These are phyloP conservation scores for Dasyurus viverrinus DNA, from an alignment of 2,113 vertebrate species.

Conservation along the genomic window DNA sequence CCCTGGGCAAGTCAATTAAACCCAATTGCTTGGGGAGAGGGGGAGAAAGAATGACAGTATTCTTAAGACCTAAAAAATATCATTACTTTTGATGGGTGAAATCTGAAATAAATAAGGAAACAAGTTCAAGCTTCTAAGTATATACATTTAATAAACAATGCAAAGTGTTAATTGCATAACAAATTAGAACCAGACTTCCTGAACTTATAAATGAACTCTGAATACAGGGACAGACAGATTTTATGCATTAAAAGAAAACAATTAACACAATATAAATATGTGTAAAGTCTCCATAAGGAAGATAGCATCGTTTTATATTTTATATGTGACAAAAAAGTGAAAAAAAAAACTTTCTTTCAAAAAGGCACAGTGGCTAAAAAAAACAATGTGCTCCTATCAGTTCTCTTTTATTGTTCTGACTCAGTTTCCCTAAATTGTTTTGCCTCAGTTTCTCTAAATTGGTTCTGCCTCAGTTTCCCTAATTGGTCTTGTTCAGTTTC, in stretches of 20 bases:
- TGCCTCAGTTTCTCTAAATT: too few species aligned
- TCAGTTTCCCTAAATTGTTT: too few species aligned
- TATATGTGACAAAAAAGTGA: background rate
- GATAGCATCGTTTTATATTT: background rate
- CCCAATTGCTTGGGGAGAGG: too few species aligned
- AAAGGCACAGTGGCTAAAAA: background rate
- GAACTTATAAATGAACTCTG: background rate
- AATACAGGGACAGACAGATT: background rate
- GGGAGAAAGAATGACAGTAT: background rate
- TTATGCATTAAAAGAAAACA: background rate
- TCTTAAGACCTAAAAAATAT: background rate
- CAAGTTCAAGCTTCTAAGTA: background rate
- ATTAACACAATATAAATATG: background rate
- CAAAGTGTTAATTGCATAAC: background rate
- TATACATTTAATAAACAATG: background rate
- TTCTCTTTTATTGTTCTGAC: too few species aligned
- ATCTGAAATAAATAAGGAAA: background rate
- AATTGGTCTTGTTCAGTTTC: too few species aligned
- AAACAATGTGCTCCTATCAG: background rate
- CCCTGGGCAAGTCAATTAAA: too few species aligned
- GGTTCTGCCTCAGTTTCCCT: too few species aligned
- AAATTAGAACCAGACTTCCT: background rate
- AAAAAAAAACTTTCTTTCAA: slow-evolving; percentile 39
- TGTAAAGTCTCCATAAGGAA: slow-evolving; percentile 3
- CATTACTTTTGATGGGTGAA: background rate